Evolutionary conservation across 2,888 invertebrate genomes (phyloP).

Genomic region (Pardosa pseudoannulata): DNA sequence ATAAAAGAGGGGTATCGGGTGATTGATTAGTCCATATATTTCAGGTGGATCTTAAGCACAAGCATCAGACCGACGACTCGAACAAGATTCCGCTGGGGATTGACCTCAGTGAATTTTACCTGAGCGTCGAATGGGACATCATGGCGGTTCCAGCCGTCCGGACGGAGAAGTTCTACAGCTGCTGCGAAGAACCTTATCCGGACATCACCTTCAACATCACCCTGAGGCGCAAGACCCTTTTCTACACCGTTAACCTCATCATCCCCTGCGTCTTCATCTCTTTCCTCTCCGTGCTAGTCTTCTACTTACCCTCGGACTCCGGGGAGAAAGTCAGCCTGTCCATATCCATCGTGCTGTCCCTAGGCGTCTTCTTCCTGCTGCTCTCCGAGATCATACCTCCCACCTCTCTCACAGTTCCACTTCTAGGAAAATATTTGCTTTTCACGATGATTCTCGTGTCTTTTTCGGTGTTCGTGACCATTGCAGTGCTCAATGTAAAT

Average conservation of each 20-base stretch:
- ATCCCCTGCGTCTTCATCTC: conserved; percentile 98
- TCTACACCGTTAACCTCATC: conserved; percentile 97
- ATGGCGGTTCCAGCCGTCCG: conserved; percentile 76
- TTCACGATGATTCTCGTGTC: conserved; percentile 98
- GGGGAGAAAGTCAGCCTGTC: conserved; percentile 99
- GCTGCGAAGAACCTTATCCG: conserved; percentile 86
- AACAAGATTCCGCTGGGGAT: conserved; percentile 77
- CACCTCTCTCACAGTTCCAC: conserved; percentile 94
- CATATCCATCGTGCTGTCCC: conserved; percentile 97
- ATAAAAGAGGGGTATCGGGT: too few species aligned
- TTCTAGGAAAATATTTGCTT: conserved; percentile 95
- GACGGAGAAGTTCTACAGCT: conserved; percentile 74
- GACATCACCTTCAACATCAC: conserved; percentile 99
- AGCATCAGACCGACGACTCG: conserved; percentile 75
- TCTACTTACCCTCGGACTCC: conserved; percentile 97
- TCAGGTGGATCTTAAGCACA: conserved; percentile 75
- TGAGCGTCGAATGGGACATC: conserved; percentile 81
- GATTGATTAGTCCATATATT: too few species aligned
- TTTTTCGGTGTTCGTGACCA: conserved; percentile 94
- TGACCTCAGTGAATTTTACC: conserved; percentile 80
- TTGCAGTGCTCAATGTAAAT: conserved; percentile 94
- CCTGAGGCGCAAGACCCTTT: conserved; percentile 96
- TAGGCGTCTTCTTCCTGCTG: conserved; percentile 99
- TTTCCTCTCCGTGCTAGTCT: conserved; percentile 95
- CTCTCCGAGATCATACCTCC: conserved; percentile 99